These are phyloP conservation scores for Paramuricea clavata DNA, from an alignment of 92 coral and sea anemone species.

Conservation along the genomic window DNA sequence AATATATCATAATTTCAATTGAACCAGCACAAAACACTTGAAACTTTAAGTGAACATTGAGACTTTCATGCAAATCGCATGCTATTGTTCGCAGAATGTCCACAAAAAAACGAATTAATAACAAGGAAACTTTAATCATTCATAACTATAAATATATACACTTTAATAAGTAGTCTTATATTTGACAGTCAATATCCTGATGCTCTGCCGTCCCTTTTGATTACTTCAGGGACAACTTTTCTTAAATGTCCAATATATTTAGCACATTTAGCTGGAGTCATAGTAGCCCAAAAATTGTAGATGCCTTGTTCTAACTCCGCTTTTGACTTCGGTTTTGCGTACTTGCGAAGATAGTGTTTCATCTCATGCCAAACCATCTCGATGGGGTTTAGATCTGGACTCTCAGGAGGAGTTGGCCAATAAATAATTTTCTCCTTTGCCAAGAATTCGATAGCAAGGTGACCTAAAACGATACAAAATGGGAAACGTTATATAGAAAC, in stretches of 20 bases:
- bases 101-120: too few species aligned
- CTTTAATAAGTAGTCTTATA: too few species aligned
- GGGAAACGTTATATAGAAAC: too few species aligned
- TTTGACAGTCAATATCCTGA: constrained; percentile 54
- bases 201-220: constrained; percentile 56
- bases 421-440: constrained; percentile 29
- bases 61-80: too few species aligned
- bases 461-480: too few species aligned
- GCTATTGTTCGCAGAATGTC: too few species aligned
- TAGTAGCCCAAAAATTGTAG: constrained; percentile 56
- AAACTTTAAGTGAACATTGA: too few species aligned
- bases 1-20: too few species aligned
- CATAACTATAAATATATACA: too few species aligned
- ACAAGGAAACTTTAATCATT: too few species aligned
- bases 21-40: too few species aligned
- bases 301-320: constrained; percentile 56
- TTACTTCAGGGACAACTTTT: constrained; percentile 53
- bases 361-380: constrained; percentile 46
- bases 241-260: constrained; percentile 63
- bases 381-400: constrained; percentile 63
- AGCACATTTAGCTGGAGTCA: constrained; percentile 62
- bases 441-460: constrained; percentile 39
- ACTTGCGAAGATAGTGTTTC: constrained; percentile 50
- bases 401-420: constrained; percentile 60
- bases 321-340: constrained; percentile 55